A percentile compares a stretch with the other conserved stretches of the same genome.
Conservation (phyloP, 2,113 vertebrate genomes). For the Apteryx mantelli region DNA sequence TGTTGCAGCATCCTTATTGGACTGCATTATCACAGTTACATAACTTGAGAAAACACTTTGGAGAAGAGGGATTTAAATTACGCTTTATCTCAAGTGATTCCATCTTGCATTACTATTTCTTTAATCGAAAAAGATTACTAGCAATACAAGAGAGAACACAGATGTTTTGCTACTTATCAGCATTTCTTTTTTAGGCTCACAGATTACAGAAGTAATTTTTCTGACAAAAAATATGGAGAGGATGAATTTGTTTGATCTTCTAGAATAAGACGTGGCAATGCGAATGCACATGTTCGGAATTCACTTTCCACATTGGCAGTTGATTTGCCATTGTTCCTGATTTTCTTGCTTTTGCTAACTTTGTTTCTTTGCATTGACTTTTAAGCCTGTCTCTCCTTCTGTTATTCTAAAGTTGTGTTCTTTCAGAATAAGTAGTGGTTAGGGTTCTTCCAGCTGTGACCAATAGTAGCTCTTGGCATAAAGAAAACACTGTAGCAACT, state of each 20-base stretch:
- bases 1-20: background rate
- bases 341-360: background rate
- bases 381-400: background rate
- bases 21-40: background rate
- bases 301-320: background rate
- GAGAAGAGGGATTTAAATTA: background rate
- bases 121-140: background rate
- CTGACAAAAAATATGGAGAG: background rate
- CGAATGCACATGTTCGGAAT: background rate
- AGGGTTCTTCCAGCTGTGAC: background rate
- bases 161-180: background rate
- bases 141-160: background rate
- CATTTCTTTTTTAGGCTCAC: background rate
- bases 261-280: background rate
- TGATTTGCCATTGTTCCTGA: background rate
- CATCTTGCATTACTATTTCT: background rate
- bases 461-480: background rate
- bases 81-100: background rate
- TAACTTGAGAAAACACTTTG: background rate
- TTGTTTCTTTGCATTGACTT: background rate
- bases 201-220: background rate
- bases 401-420: background rate
- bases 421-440: background rate
- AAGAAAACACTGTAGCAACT: background rate
- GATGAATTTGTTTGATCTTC: background rate